Percentiles rank a stretch among this genome's conserved stretches.
Evolutionary conservation across 2,888 invertebrate genomes (phyloP).

Genomic region (Lasioglossum morio): DNA sequence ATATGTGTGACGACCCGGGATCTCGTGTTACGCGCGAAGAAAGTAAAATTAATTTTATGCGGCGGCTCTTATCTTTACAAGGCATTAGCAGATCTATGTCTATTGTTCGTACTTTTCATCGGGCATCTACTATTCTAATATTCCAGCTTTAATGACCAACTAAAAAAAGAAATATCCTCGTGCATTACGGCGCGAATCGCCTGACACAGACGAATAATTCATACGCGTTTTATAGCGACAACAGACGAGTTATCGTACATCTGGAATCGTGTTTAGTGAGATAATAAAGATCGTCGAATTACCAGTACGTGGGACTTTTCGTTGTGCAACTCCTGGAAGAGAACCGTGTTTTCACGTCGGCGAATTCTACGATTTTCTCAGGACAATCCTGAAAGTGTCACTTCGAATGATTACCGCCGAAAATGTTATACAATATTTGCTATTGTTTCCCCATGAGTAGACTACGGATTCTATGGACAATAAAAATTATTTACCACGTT

Average conservation of each 20-base stretch:
- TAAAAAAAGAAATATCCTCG: background rate
- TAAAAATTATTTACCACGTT: too few relatives aligned
- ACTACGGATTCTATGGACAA: too few relatives aligned
- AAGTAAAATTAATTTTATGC: background rate
- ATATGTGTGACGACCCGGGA: background rate
- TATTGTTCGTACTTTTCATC: background rate
- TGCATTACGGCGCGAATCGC: too few relatives aligned
- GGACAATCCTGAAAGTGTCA: background rate
- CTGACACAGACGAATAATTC: background rate
- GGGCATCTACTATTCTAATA: background rate
- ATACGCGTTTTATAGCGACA: background rate
- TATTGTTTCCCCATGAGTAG: too few relatives aligned
- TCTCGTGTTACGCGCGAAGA: conserved; percentile 3
- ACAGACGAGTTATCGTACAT: background rate
- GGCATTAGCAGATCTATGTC: background rate
- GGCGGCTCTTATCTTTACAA: background rate
- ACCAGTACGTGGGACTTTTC: background rate
- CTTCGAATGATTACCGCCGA: background rate
- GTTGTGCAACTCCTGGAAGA: background rate
- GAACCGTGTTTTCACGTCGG: background rate
- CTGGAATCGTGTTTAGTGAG: background rate
- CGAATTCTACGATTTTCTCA: background rate
- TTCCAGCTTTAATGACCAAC: background rate
- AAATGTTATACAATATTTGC: background rate
- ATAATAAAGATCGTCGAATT: background rate